phyloP scores from a whole-genome alignment of 2,797 vertebrate species.

The Calcarius lapponicus region DNA sequence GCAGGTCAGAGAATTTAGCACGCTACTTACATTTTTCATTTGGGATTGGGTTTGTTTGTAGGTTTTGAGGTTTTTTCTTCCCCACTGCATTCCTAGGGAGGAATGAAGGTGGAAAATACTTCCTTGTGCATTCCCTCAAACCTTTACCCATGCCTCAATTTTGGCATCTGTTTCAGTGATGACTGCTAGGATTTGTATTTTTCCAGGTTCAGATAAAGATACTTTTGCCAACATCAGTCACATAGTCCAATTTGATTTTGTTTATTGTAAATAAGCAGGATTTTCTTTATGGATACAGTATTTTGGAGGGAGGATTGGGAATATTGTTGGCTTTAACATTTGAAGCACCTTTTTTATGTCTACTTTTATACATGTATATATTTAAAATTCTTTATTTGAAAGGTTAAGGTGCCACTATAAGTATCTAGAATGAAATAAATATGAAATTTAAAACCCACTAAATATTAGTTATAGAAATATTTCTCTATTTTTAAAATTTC shows the following conservation, averaged over 20 bases:
- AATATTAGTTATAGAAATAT: neutral
- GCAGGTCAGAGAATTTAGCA: neutral
- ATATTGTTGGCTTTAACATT: neutral
- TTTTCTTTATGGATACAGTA: neutral
- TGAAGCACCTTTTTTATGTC: neutral
- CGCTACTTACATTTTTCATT: fast-evolving
- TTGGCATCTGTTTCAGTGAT: neutral
- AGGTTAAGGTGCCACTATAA: neutral
- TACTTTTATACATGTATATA: fast-evolving
- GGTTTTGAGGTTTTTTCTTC: neutral
- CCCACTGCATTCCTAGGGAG: neutral
- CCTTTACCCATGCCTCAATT: neutral
- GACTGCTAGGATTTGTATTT: neutral
- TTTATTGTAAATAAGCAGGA: neutral
- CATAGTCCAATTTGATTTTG: neutral
- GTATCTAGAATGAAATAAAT: neutral
- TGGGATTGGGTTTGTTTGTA: neutral
- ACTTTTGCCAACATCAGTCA: neutral
- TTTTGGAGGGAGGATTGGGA: neutral
- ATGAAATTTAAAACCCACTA: neutral
- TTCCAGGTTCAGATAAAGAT: neutral
- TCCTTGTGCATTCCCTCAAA: neutral
- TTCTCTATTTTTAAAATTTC: neutral
- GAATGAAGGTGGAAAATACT: neutral
- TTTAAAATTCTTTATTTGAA: neutral